Conservation (phyloP, 23 tunicate species). For the Corella eumyota region DNA sequence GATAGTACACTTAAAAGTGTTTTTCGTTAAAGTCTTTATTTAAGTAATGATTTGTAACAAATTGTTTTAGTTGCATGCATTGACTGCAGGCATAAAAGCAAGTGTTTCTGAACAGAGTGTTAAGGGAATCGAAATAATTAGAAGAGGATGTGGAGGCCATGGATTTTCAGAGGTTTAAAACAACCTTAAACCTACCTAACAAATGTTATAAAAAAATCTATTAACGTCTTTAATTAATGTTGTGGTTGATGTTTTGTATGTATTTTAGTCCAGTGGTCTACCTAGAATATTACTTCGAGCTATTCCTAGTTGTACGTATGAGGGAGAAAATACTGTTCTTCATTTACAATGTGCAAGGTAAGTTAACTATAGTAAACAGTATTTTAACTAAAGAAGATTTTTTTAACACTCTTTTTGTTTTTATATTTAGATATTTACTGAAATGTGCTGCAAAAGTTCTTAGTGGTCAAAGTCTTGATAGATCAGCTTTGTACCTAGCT, state of each 20-base stretch:
- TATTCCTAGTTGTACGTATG: slow-evolving; percentile 67
- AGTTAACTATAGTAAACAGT: neutral
- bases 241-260: too few species aligned
- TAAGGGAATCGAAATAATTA: slow-evolving; percentile 36
- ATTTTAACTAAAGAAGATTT: neutral
- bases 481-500: too few species aligned
- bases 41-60: too few species aligned
- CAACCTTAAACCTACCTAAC: neutral
- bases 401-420: neutral
- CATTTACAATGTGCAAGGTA: slow-evolving; percentile 77
- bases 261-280: slow-evolving; percentile 82
- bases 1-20: too few species aligned
- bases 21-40: too few species aligned
- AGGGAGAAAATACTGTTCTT: slow-evolving; percentile 89
- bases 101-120: slow-evolving; percentile 29
- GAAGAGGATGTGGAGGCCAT: slow-evolving; percentile 92
- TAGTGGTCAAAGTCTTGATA: too few species aligned
- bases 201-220: too few species aligned
- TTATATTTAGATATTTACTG: too few species aligned
- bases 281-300: slow-evolving; percentile 22
- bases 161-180: slow-evolving; percentile 55
- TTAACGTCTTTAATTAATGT: too few species aligned
- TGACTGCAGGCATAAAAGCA: slow-evolving; percentile 80
- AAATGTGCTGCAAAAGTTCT: too few species aligned
- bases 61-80: slow-evolving; percentile 11